These are phyloP conservation scores for Erythrolamprus reginae DNA, from an alignment of 2,113 vertebrate species.

Conservation along the genomic window DNA sequence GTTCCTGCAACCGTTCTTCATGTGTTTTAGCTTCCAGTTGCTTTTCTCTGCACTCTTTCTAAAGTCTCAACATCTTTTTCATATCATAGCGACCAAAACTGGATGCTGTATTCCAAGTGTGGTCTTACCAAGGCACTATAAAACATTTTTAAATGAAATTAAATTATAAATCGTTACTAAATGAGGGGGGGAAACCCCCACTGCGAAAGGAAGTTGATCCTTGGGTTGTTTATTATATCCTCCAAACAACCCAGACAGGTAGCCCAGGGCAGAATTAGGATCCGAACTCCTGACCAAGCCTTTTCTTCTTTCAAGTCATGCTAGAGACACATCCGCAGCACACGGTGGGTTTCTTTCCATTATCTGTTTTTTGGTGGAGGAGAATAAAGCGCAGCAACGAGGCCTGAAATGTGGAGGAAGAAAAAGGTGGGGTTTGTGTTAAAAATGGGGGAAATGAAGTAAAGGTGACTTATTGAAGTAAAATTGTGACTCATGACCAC, in stretches of 20 bases:
- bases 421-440: not conserved
- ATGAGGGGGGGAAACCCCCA: not conserved
- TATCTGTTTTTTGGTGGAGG: too few species aligned
- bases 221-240: not conserved
- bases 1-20: too few species aligned
- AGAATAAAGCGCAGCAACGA: not conserved
- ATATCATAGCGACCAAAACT: too few species aligned
- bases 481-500: too few species aligned
- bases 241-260: not conserved
- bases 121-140: too few species aligned
- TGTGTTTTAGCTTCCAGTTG: too few species aligned
- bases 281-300: not conserved
- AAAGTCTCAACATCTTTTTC: too few species aligned
- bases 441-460: not conserved
- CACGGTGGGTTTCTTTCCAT: not conserved
- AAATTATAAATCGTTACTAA: not conserved
- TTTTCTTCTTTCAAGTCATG: not conserved
- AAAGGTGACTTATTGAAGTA: too few species aligned
- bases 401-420: not conserved
- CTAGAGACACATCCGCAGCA: not conserved
- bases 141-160: too few species aligned
- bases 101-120: too few species aligned
- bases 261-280: not conserved
- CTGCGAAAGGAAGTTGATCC: not conserved
- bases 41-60: too few species aligned